phyloP scores from a whole-genome alignment of 1,140 invertebrate species.

The Euura lappo region DNA sequence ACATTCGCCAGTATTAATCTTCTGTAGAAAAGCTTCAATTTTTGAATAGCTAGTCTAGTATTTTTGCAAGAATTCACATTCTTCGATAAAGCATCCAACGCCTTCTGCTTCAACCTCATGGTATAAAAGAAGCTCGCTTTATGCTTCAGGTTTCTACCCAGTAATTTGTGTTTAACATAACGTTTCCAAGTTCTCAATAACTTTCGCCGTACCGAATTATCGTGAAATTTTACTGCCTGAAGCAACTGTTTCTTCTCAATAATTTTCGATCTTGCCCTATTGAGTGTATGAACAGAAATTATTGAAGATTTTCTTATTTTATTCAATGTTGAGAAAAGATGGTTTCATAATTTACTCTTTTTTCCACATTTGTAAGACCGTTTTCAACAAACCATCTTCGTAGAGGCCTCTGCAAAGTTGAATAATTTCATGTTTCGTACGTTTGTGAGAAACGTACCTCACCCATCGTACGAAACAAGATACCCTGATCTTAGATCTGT shows the following conservation, averaged over 20 bases:
- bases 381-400: neutral
- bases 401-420: neutral
- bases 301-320: neutral
- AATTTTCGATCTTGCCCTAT: neutral
- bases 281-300: neutral
- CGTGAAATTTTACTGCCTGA: slow-evolving; percentile 24
- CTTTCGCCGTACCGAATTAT: slow-evolving; percentile 21
- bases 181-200: slow-evolving; percentile 25
- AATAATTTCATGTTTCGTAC: neutral
- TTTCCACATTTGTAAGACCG: neutral
- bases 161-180: slow-evolving; percentile 17
- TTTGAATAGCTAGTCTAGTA: neutral
- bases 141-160: slow-evolving; percentile 14
- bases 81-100: slow-evolving; percentile 14
- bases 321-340: neutral
- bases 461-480: neutral
- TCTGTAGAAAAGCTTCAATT: slow-evolving; percentile 9
- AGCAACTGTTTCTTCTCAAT: slow-evolving; percentile 21
- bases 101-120: slow-evolving; percentile 26
- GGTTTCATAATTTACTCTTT: neutral
- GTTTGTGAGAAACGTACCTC: neutral
- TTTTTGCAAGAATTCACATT: slow-evolving; percentile 9
- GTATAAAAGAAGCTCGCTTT: slow-evolving; percentile 22
- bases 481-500: neutral
- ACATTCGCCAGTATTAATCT: slow-evolving; percentile 9